Evolutionary conservation across 2,888 invertebrate genomes (phyloP).

Genomic region (Drosophila recens): DNA sequence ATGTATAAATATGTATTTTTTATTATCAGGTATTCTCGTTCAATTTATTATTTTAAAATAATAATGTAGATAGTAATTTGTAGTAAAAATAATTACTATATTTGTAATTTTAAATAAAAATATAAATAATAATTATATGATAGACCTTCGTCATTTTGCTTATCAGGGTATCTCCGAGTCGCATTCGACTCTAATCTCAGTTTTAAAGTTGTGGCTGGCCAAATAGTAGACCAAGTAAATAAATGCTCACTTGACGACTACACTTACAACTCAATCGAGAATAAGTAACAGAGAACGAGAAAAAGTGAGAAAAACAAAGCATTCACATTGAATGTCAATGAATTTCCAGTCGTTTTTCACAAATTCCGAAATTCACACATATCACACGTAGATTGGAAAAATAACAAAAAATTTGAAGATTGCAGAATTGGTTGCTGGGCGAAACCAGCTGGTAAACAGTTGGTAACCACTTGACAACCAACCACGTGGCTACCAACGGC

Average conservation of each 20-base stretch:
- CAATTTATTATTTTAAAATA: no score
- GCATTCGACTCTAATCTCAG: not conserved
- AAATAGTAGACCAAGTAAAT: not conserved
- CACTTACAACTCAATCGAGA: slow-evolving; percentile 1
- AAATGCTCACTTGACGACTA: not conserved
- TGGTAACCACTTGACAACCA: slow-evolving; percentile 26
- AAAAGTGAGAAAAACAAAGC: not conserved
- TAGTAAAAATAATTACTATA: no score
- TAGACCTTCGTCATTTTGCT: no score
- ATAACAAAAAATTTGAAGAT: slow-evolving; percentile 20
- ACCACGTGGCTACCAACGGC: slow-evolving; percentile 20
- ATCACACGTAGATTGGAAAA: slow-evolving; percentile 20
- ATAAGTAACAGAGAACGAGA: not conserved
- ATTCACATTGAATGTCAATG: not conserved
- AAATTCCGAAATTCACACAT: slow-evolving; percentile 43
- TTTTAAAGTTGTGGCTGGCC: not conserved
- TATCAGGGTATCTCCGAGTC: slow-evolving; percentile 23
- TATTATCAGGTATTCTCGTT: no score
- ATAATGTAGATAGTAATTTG: no score
- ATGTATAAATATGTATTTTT: no score
- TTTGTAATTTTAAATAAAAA: no score
- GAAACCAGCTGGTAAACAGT: slow-evolving; percentile 2
- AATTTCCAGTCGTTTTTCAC: slow-evolving; percentile 16
- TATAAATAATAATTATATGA: no score
- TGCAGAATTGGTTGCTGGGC: slow-evolving; percentile 40